These are phyloP conservation scores for Diaphora mendica DNA, from an alignment of 2,888 invertebrate species.

Conservation along the genomic window DNA sequence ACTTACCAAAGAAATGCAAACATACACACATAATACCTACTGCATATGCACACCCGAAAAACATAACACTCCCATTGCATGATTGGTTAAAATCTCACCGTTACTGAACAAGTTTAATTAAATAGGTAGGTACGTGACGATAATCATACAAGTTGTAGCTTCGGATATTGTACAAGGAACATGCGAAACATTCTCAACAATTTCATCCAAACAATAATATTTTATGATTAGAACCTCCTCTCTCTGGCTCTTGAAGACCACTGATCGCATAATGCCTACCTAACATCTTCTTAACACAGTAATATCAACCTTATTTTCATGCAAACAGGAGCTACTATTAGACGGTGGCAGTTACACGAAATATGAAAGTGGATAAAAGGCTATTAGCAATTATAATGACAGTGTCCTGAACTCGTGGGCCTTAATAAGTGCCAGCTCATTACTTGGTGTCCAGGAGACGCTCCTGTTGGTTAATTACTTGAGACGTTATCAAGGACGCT, in stretches of 20 bases:
- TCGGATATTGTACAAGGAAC: not conserved
- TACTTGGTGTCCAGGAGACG: conserved; percentile 49
- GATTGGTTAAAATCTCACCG: not conserved
- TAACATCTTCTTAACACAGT: conserved; percentile 32
- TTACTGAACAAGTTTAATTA: not conserved
- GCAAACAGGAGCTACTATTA: conserved; percentile 15
- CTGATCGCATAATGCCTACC: conserved; percentile 58
- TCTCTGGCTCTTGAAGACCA: conserved; percentile 45
- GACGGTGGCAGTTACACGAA: conserved; percentile 47
- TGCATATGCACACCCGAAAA: too few relatives aligned
- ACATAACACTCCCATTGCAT: not conserved
- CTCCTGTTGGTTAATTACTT: conserved; percentile 48
- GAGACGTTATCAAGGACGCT: conserved; percentile 33
- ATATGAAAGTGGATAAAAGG: conserved; percentile 62
- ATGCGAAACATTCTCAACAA: conserved; percentile 25
- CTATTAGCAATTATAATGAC: conserved; percentile 83
- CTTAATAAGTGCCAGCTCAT: conserved; percentile 75
- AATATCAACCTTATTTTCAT: conserved; percentile 34
- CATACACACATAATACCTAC: too few relatives aligned
- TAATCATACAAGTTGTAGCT: not conserved
- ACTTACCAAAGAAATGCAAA: too few relatives aligned
- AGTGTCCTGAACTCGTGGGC: conserved; percentile 54
- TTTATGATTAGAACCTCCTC: conserved; percentile 61
- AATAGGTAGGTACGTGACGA: too few relatives aligned
- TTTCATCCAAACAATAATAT: conserved; percentile 58